These are phyloP conservation scores for Eremobia ochroleuca DNA, from an alignment of 2,888 invertebrate species.

Conservation along the genomic window DNA sequence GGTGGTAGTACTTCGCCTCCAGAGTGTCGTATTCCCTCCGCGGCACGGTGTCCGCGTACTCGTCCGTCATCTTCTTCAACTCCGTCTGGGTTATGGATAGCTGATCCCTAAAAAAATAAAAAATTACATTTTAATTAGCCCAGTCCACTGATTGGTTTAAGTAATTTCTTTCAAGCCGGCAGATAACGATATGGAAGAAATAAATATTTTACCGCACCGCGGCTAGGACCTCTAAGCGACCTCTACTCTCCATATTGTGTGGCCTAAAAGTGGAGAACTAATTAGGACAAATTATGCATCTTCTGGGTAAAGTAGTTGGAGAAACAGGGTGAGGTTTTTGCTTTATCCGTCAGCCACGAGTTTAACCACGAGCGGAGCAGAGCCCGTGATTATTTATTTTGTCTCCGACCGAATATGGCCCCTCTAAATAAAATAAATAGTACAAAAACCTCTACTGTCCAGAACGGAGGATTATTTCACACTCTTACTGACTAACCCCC, in stretches of 20 bases:
- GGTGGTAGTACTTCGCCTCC: constrained; percentile 75
- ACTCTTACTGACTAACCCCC: too few species aligned
- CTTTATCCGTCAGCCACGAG: not conserved
- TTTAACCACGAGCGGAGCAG: not conserved
- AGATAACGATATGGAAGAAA: not conserved
- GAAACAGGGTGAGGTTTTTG: not conserved
- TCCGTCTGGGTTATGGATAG: constrained; percentile 82
- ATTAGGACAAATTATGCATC: too few species aligned
- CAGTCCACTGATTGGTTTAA: not conserved
- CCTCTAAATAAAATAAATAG: not conserved
- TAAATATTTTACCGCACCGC: not conserved
- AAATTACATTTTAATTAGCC: not conserved
- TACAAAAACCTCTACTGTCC: not conserved
- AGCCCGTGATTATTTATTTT: not conserved
- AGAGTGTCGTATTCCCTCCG: constrained; percentile 83
- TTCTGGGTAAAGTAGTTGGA: not conserved
- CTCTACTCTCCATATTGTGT: not conserved
- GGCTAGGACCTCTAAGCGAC: not conserved
- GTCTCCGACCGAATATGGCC: too few species aligned
- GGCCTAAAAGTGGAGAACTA: not conserved
- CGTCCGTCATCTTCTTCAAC: constrained; percentile 82
- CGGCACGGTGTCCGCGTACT: constrained; percentile 87
- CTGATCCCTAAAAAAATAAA: constrained; percentile 82
- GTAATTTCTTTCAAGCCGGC: not conserved
- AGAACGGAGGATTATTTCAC: not conserved